These are phyloP conservation scores for Nemotelus pantherinus DNA, from an alignment of 2,888 invertebrate species.

Conservation along the genomic window DNA sequence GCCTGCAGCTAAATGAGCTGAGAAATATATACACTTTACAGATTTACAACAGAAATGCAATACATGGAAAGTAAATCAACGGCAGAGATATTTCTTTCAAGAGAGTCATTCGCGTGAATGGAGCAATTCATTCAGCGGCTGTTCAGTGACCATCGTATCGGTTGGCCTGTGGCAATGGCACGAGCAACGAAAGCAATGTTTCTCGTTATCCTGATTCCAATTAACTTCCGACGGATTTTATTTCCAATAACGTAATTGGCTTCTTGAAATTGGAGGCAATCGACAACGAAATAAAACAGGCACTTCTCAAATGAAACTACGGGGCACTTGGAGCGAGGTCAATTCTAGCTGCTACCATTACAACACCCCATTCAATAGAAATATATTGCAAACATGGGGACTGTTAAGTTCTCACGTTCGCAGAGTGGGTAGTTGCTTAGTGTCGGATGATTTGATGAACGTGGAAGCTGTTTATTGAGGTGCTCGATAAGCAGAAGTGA, in stretches of 20 bases:
- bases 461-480: no score
- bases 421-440: no score
- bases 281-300: slow-evolving; percentile 49
- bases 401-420: slow-evolving; percentile 50
- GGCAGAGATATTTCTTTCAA: neutral
- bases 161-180: neutral
- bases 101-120: slow-evolving; percentile 13
- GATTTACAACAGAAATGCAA: slow-evolving; percentile 4
- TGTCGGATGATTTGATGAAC: no score
- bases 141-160: neutral
- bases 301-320: slow-evolving; percentile 32
- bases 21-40: slow-evolving; percentile 3
- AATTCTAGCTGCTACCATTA: slow-evolving; percentile 29
- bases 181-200: neutral
- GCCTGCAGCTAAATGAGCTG: neutral
- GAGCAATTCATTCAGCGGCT: neutral
- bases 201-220: slow-evolving; percentile 47
- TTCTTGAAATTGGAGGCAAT: slow-evolving; percentile 51
- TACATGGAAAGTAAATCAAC: slow-evolving; percentile 31
- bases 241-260: slow-evolving; percentile 51
- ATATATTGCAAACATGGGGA: slow-evolving; percentile 50
- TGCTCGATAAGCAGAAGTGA: no score
- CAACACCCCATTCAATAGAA: slow-evolving; percentile 40
- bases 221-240: slow-evolving; percentile 51
- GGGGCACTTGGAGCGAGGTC: slow-evolving; percentile 17